Base-by-base conservation (phyloP, 2,113 vertebrate genomes). In the Macrotis lagotis region DNA sequence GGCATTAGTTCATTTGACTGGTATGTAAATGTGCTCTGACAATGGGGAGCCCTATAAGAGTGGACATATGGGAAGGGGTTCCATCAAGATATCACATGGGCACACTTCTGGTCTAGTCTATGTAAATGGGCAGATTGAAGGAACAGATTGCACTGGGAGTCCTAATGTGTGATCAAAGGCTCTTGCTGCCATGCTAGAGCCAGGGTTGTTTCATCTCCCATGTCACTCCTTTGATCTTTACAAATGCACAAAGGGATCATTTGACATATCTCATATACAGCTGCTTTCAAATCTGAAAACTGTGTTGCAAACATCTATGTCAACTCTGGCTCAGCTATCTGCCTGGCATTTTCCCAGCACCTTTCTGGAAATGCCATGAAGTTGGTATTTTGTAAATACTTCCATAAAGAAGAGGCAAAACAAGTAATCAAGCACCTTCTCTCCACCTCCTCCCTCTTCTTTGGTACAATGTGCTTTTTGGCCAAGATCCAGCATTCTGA, bases 271-370 rank as follows among this genome's bases (percentile, higher is more conserved):
- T 91, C 53, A 89, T 48, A 90, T 25, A 50, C 66, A 83, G n/a
- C n/a, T 44, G 66, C 66, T 83, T 83, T 83, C 48, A 90, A 90
- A 90, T 50, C 89, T 50, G 89, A 50, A 49, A 49, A 90, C 48
- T 90, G 48, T 50, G 48, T 48, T 90, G 89, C 89, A 90, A 49
- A 90, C 89, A 90, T 90, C 89, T 90, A 50, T 90, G 89, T 90
- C 89, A 90, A 25, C 48, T 90, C 22, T 31, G 28, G 89, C 89
- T 90, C 89, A 48, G 89, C 49, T 90, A 31, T 50, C 47, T 31
- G 47, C 48, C 28, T 48, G 89, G 47, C 28, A 49, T 90, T 49
- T 90, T 90, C 89, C 48, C 47, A 50, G 48, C 31, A 25, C 25
- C 26, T 90, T 48, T 49, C 24, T n/a, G 12, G 31, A 83, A 83